Conservation (phyloP, 2,888 invertebrate genomes). For the Agrotis segetum region DNA sequence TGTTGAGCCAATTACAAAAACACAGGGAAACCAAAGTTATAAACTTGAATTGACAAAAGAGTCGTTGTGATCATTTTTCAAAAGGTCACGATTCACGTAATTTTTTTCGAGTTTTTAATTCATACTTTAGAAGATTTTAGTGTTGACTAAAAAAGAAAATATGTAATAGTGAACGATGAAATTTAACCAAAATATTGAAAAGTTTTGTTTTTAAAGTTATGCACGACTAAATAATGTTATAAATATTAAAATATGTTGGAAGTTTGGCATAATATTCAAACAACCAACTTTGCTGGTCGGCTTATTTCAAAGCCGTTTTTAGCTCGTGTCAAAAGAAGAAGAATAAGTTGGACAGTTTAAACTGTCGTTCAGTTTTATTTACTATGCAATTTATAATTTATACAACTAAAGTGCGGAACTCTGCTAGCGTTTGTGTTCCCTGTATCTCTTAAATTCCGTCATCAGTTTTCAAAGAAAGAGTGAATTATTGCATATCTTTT, state of each 20-base stretch:
- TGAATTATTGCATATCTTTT: background rate
- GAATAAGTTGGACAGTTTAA: background rate
- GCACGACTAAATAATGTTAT: background rate
- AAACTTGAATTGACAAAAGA: too few species aligned
- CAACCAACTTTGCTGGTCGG: background rate
- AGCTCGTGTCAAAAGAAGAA: background rate
- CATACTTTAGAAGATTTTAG: too few species aligned
- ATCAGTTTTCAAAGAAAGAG: background rate
- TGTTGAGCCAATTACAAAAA: slow-evolving; percentile 12
- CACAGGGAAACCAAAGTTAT: too few species aligned
- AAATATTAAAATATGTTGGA: background rate
- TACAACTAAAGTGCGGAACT: background rate
- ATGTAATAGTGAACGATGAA: background rate
- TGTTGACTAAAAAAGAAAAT: background rate
- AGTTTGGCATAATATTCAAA: background rate
- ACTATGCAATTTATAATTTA: background rate
- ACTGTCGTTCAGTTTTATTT: background rate
- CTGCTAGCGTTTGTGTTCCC: background rate
- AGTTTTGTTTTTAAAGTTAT: background rate
- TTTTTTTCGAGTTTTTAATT: too few species aligned
- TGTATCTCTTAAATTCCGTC: background rate
- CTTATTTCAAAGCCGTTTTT: slow-evolving; percentile 1
- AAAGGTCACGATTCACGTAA: too few species aligned
- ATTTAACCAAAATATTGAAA: background rate
- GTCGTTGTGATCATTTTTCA: too few species aligned